phyloP scores from a whole-genome alignment of 2,797 vertebrate genomes.

The Pseudochirops cupreus region DNA sequence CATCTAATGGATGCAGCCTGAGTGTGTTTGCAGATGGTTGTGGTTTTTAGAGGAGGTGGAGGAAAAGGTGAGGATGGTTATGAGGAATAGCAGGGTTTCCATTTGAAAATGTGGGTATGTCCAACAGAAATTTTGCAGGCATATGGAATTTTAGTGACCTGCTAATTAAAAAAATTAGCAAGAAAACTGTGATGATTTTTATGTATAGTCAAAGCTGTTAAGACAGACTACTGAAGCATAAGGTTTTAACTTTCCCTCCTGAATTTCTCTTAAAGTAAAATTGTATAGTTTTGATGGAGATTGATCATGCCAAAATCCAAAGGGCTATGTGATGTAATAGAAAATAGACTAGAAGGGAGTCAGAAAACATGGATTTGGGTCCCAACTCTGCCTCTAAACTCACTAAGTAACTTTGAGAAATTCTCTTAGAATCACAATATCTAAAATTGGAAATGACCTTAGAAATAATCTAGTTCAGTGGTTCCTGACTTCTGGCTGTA shows the following conservation, averaged over 20 bases:
- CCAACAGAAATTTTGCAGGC: constrained; percentile 14
- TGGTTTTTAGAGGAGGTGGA: constrained; percentile 3
- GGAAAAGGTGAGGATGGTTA: not conserved
- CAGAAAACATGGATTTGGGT: not conserved
- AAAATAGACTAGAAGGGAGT: not conserved
- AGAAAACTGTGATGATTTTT: constrained; percentile 40
- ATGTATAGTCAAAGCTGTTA: not conserved
- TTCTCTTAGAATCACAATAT: not conserved
- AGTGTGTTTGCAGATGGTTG: not conserved
- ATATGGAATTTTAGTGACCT: constrained; percentile 11
- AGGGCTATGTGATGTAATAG: not conserved
- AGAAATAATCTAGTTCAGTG: not conserved
- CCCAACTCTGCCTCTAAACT: not conserved
- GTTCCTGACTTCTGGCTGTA: not conserved
- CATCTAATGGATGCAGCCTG: not conserved
- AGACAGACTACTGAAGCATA: not conserved
- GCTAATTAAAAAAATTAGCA: not conserved
- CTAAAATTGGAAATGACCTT: constrained; percentile 4
- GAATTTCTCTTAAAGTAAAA: not conserved
- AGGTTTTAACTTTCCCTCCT: constrained; percentile 23
- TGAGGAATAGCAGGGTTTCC: not conserved
- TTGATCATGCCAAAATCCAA: not conserved
- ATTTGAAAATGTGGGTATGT: not conserved
- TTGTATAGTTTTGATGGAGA: not conserved
- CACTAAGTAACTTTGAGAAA: not conserved